These are phyloP conservation scores for Melanocharis versteri DNA, from an alignment of 2,113 vertebrate species.

Conservation along the genomic window DNA sequence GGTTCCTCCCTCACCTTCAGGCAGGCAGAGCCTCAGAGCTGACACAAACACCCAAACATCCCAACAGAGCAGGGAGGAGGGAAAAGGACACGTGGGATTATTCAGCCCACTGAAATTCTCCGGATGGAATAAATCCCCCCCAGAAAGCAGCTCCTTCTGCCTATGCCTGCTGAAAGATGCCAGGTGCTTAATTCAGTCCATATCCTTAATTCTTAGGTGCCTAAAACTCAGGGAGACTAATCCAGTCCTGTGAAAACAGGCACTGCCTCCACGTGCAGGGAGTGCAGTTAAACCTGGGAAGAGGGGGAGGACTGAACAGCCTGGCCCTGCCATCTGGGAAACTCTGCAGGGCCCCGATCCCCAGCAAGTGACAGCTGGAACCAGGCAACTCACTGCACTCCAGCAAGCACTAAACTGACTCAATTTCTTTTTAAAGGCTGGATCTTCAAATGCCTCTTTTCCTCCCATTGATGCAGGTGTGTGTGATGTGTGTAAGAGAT, in stretches of 20 bases:
- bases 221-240: neutral
- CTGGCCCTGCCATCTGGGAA: conserved; percentile 25
- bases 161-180: neutral
- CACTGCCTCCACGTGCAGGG: neutral
- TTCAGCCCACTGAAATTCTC: neutral
- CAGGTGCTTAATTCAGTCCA: neutral
- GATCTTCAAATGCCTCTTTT: conserved; percentile 45
- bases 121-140: neutral
- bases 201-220: neutral
- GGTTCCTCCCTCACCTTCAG: neutral
- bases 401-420: conserved; percentile 57
- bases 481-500: conserved; percentile 63
- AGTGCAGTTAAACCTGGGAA: neutral
- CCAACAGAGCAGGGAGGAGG: neutral
- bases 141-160: neutral
- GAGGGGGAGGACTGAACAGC: neutral
- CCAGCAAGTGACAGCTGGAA: conserved; percentile 50
- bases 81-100: neutral
- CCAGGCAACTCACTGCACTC: conserved; percentile 52
- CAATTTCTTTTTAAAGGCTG: conserved; percentile 33
- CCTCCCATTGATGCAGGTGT: conserved; percentile 52
- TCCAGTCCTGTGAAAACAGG: neutral
- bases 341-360: neutral
- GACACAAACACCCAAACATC: neutral
- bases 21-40: neutral